These are phyloP conservation scores for Channa argus DNA, from an alignment of 2,113 vertebrate genomes.

Conservation along the genomic window DNA sequence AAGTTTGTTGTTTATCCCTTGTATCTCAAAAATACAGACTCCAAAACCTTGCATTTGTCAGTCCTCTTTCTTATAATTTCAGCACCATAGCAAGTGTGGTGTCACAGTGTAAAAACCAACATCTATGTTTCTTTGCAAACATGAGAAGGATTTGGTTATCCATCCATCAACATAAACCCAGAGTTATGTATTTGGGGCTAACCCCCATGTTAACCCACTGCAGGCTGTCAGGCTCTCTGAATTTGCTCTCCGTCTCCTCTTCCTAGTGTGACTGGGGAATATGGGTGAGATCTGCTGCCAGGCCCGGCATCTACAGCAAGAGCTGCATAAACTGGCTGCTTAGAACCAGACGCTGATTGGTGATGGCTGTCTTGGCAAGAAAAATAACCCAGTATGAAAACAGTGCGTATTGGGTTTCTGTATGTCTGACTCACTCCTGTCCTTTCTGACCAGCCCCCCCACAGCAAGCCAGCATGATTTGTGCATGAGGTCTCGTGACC, in stretches of 20 bases:
- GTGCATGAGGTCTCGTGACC: slow-evolving; percentile 94
- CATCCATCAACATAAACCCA: slow-evolving; percentile 75
- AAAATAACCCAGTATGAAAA: slow-evolving; percentile 87
- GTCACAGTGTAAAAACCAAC: slow-evolving; percentile 67
- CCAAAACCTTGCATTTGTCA: slow-evolving; percentile 25
- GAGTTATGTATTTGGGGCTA: slow-evolving; percentile 58
- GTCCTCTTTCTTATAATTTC: slow-evolving; percentile 41
- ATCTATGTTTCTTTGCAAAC: slow-evolving; percentile 75
- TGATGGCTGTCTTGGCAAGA: slow-evolving; percentile 85
- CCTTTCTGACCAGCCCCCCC: slow-evolving; percentile 81
- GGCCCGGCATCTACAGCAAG: slow-evolving; percentile 57
- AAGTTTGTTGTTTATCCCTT: slow-evolving; percentile 27
- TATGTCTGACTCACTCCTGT: slow-evolving; percentile 77
- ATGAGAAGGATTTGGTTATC: slow-evolving; percentile 77
- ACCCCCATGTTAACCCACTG: slow-evolving; percentile 70
- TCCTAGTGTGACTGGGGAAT: slow-evolving; percentile 64
- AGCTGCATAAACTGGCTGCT: slow-evolving; percentile 70
- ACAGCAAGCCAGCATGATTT: slow-evolving; percentile 91
- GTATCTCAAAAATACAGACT: slow-evolving; percentile 33
- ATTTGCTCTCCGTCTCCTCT: slow-evolving; percentile 66
- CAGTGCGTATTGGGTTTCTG: slow-evolving; percentile 93
- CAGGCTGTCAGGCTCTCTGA: slow-evolving; percentile 75
- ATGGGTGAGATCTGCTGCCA: slow-evolving; percentile 70
- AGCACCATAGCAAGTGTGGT: slow-evolving; percentile 52
- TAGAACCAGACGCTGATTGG: slow-evolving; percentile 80